Base-by-base conservation (phyloP, 2,797 vertebrate species). In the Alouatta caraya region DNA sequence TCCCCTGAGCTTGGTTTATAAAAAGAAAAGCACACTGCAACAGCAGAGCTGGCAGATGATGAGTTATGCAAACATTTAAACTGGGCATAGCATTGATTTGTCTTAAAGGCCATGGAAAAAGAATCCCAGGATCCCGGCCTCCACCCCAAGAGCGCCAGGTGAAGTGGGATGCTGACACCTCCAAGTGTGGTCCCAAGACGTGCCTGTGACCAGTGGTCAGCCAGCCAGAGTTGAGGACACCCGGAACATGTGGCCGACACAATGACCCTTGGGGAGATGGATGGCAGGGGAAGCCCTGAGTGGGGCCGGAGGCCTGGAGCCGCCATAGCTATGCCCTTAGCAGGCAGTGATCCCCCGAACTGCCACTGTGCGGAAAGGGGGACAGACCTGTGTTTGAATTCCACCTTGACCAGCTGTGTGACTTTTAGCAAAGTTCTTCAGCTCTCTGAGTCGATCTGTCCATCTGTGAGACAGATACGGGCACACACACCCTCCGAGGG, bases 21-120 rank as follows among this genome's bases (percentile, higher is more conserved):
- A n/a, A 75, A 88, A 55, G 84, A 19, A 46, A 57, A 97, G 96
- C 80, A 98, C 97, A 97, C 97, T 94, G 91, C 90, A 88, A 96
- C 78, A 55, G 97, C 93, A 97, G 97, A 89, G 48, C 89, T 57
- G 57, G 80, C 79, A 44, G 88, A 89, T 48, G n/a, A 90, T n/a
- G 97, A 73, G 97, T 96, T 97, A 79, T 52, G 44, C 88, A 44
- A 72, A 50, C 42, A 61, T 33, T 61, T 28, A 81, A 61, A 21
- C 61, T 28, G 59, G 55, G 21, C 48, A n/a, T 15, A 4, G 39
- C 30, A 22, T 4, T 13, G 24, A 67, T 46, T 55, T 50, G 12
- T 42, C 42, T 37, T 57, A 39, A 82, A 55, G 70, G 78, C 7
- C 30, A 3, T 8, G 57, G 42, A 21, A 19, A 44, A 15, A 82